These are phyloP conservation scores for Pollachius pollachius DNA, from an alignment of 2,113 vertebrate genomes.

Conservation along the genomic window DNA sequence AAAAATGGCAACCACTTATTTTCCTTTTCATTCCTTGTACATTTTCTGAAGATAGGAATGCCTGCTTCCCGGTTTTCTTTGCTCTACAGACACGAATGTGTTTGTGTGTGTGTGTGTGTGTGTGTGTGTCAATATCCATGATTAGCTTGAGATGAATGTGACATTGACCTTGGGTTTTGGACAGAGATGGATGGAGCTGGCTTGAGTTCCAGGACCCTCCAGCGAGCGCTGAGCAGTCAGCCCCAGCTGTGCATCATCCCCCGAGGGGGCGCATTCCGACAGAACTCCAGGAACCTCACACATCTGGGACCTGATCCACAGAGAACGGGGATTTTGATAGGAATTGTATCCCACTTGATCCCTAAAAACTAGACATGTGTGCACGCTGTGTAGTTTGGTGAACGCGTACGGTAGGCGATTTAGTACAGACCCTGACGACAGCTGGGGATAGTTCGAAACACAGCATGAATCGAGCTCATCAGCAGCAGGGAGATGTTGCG, in stretches of 20 bases:
- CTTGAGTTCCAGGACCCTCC: neutral
- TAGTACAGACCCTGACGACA: too few relatives aligned
- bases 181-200: neutral
- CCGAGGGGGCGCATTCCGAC: constrained; percentile 17
- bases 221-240: neutral
- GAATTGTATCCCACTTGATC: too few relatives aligned
- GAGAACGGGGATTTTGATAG: constrained; percentile 24
- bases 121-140: neutral
- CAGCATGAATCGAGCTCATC: constrained; percentile 18
- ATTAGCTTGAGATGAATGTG: neutral
- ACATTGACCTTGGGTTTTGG: neutral
- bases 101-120: neutral
- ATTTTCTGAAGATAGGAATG: too few relatives aligned
- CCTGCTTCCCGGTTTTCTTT: too few relatives aligned
- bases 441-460: constrained; percentile 29
- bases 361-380: too few relatives aligned
- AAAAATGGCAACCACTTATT: too few relatives aligned
- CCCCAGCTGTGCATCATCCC: constrained; percentile 38
- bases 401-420: too few relatives aligned
- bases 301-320: constrained; percentile 48
- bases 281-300: constrained; percentile 9
- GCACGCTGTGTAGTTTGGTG: too few relatives aligned
- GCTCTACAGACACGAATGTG: too few relatives aligned
- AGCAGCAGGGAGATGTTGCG: constrained; percentile 21
- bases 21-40: too few relatives aligned